These are phyloP conservation scores for Microtus oregoni DNA, from an alignment of 2,113 vertebrate genomes.

Conservation along the genomic window DNA sequence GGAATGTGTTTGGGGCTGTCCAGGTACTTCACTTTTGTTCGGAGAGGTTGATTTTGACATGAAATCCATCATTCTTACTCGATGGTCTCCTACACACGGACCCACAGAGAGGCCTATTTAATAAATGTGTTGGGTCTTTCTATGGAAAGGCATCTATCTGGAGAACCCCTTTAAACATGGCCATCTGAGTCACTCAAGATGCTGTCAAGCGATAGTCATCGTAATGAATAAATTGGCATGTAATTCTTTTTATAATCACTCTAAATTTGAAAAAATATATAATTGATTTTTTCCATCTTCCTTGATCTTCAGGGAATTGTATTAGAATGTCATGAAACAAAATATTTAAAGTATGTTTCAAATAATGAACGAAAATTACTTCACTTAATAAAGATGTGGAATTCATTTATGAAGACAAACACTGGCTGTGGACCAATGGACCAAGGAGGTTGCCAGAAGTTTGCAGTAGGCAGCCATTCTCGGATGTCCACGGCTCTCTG, in stretches of 20 bases:
- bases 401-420: slow-evolving; percentile 89
- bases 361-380: slow-evolving; percentile 87
- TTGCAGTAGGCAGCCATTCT: slow-evolving; percentile 80
- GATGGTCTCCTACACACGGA: slow-evolving; percentile 43
- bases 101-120: not conserved
- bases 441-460: slow-evolving; percentile 87
- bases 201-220: slow-evolving; percentile 60
- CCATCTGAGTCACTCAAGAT: slow-evolving; percentile 41
- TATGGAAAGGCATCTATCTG: slow-evolving; percentile 23
- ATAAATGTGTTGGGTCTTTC: slow-evolving; percentile 50
- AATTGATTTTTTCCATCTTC: slow-evolving; percentile 85
- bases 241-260: slow-evolving; percentile 81
- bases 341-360: slow-evolving; percentile 91
- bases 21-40: not conserved
- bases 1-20: slow-evolving; percentile 33
- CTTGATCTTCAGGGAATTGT: slow-evolving; percentile 83
- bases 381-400: slow-evolving; percentile 91
- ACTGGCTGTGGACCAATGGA: slow-evolving; percentile 86
- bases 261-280: slow-evolving; percentile 80
- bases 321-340: slow-evolving; percentile 88
- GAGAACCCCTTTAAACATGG: slow-evolving; percentile 65
- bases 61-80: slow-evolving; percentile 54
- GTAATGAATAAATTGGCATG: slow-evolving; percentile 68
- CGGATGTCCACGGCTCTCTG: slow-evolving; percentile 69
- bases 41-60: slow-evolving; percentile 56